Percentiles rank a stretch among this genome's conserved stretches.
Evolutionary conservation across 2,888 invertebrate genomes (phyloP).

Genomic region (Dasysyrphus tricinctus): DNA sequence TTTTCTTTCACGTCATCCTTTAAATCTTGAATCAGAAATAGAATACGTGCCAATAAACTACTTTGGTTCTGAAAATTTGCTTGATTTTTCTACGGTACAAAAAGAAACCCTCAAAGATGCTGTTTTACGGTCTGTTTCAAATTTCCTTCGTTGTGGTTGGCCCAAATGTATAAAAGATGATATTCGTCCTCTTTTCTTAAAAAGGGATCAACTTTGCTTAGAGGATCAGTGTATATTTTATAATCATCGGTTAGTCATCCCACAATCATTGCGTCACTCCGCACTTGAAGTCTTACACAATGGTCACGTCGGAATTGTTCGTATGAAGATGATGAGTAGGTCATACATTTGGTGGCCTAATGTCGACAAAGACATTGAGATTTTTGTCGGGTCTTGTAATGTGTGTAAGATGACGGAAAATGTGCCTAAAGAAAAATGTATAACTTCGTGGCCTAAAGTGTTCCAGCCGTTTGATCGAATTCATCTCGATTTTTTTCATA

Average conservation of each 20-base stretch:
- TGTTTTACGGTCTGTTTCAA: background rate
- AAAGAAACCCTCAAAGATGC: background rate
- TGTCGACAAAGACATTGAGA: too few relatives aligned
- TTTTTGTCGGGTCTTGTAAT: too few relatives aligned
- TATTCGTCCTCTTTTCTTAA: too few relatives aligned
- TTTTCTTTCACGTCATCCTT: slow-evolving; percentile 1
- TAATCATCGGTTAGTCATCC: too few relatives aligned
- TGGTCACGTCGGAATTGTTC: background rate
- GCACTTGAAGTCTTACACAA: background rate
- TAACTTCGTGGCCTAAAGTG: too few relatives aligned
- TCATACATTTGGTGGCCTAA: background rate
- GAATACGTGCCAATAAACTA: background rate
- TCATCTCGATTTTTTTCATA: too few relatives aligned
- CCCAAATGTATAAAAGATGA: slow-evolving; percentile 3
- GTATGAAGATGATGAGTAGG: background rate
- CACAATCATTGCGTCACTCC: background rate
- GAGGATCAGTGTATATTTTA: slow-evolving; percentile 4
- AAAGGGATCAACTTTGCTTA: slow-evolving; percentile 3
- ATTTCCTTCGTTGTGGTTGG: background rate
- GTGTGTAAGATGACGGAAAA: too few relatives aligned
- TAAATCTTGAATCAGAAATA: slow-evolving; percentile 9
- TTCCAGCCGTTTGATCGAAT: too few relatives aligned
- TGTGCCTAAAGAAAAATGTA: too few relatives aligned
- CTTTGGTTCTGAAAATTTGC: too few relatives aligned
- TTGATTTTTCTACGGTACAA: background rate